Percentiles rank a stretch among this genome's conserved stretches.
phyloP scores from a whole-genome alignment of 2,113 vertebrate species.

The Scatophagus argus region DNA sequence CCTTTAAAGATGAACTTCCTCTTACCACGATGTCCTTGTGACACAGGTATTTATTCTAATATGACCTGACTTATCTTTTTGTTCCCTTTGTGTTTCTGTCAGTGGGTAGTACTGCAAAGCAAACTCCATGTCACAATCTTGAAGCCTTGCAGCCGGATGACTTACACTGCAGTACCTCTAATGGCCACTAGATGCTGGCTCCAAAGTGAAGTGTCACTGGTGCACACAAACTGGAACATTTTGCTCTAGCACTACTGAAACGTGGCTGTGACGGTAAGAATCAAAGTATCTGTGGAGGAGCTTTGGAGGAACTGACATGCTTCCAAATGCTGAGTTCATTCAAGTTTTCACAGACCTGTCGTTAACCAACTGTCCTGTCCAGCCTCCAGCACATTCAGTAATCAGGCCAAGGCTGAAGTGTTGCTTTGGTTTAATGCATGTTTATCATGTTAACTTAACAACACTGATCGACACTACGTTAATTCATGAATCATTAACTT shows the following conservation, averaged over 20 bases:
- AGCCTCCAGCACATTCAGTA: no score
- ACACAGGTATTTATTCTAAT: background rate
- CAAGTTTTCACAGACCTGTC: no score
- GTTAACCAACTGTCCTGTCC: no score
- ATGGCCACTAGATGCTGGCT: slow-evolving; percentile 1
- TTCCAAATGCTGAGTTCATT: no score
- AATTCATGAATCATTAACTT: background rate
- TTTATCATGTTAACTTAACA: no score
- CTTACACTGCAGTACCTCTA: background rate
- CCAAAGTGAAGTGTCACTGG: background rate
- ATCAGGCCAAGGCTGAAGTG: no score
- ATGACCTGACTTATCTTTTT: background rate
- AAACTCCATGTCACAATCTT: no score
- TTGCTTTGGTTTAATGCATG: background rate
- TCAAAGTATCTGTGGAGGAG: no score
- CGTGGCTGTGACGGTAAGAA: background rate
- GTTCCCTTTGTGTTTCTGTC: background rate
- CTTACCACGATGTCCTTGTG: background rate
- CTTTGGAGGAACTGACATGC: background rate
- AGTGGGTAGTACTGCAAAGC: background rate
- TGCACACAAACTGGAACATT: background rate
- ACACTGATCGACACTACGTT: no score
- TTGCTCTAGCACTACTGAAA: background rate
- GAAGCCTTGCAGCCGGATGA: background rate
- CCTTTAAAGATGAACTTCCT: slow-evolving; percentile 13